These are phyloP conservation scores for Bombus superbus DNA, from an alignment of 1,140 invertebrate genomes.

Conservation along the genomic window DNA sequence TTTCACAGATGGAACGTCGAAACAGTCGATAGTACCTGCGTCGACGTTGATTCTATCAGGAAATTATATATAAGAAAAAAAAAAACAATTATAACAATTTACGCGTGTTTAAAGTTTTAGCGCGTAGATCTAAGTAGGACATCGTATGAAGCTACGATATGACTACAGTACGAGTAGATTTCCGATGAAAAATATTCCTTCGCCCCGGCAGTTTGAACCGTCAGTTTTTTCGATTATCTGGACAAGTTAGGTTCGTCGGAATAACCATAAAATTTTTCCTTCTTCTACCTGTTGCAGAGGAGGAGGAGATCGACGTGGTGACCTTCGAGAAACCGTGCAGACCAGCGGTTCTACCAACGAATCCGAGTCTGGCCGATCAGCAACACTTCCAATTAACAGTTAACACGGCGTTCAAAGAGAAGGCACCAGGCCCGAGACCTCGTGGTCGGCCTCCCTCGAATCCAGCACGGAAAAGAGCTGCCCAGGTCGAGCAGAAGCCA, in stretches of 20 bases:
- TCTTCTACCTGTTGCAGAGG: slow-evolving; percentile 85
- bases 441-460: slow-evolving; percentile 65
- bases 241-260: background rate
- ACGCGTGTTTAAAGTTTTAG: no score
- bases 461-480: slow-evolving; percentile 23
- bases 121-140: no score
- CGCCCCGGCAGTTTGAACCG: no score
- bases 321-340: slow-evolving; percentile 85
- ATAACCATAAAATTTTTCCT: background rate
- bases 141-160: background rate
- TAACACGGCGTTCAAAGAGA: slow-evolving; percentile 76
- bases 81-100: no score
- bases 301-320: slow-evolving; percentile 93
- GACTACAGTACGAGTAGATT: no score
- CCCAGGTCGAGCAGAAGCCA: slow-evolving; percentile 35
- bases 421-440: slow-evolving; percentile 57
- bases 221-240: background rate
- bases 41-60: no score
- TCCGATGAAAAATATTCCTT: background rate
- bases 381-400: slow-evolving; percentile 85
- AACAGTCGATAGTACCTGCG: no score
- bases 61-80: no score
- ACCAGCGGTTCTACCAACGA: slow-evolving; percentile 84
- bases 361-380: slow-evolving; percentile 84
- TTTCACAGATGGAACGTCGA: no score